These are phyloP conservation scores for Drosophila anceps DNA, from an alignment of 2,888 invertebrate genomes.

Conservation along the genomic window DNA sequence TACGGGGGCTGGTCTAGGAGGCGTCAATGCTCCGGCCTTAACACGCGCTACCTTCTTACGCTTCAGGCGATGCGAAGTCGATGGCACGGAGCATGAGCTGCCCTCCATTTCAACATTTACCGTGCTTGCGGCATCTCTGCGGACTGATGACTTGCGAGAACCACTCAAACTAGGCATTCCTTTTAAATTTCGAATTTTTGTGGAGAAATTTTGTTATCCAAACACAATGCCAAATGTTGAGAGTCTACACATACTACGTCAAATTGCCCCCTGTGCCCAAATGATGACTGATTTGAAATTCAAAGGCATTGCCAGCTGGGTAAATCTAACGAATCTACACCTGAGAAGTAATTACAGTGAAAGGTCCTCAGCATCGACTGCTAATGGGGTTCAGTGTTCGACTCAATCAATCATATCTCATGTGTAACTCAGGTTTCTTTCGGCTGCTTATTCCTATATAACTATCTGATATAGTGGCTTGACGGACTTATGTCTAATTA, in stretches of 20 bases:
- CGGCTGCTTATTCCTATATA: too few relatives aligned
- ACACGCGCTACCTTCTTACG: conserved; percentile 24
- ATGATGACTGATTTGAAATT: not conserved
- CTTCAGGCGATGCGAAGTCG: not conserved
- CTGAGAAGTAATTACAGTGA: not conserved
- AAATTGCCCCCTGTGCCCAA: not conserved
- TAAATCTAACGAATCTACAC: not conserved
- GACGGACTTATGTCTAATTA: not conserved
- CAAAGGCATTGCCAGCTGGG: conserved; percentile 17
- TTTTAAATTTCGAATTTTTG: conserved; percentile 32
- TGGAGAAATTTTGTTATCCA: conserved; percentile 39
- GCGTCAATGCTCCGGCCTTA: conserved; percentile 28
- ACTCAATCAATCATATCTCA: not conserved
- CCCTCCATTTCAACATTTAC: not conserved
- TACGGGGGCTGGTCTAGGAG: conserved; percentile 14
- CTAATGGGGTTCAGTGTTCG: not conserved
- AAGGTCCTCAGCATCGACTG: not conserved
- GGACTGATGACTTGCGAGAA: conserved; percentile 12
- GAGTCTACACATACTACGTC: not conserved
- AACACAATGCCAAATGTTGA: conserved; percentile 22
- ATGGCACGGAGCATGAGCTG: not conserved
- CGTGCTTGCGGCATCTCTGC: not conserved
- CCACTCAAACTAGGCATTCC: conserved; percentile 35
- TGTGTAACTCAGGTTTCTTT: not conserved
- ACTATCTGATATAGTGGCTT: not conserved